These are phyloP conservation scores for Calycopis cecrops DNA, from an alignment of 1,140 invertebrate species.

Conservation along the genomic window DNA sequence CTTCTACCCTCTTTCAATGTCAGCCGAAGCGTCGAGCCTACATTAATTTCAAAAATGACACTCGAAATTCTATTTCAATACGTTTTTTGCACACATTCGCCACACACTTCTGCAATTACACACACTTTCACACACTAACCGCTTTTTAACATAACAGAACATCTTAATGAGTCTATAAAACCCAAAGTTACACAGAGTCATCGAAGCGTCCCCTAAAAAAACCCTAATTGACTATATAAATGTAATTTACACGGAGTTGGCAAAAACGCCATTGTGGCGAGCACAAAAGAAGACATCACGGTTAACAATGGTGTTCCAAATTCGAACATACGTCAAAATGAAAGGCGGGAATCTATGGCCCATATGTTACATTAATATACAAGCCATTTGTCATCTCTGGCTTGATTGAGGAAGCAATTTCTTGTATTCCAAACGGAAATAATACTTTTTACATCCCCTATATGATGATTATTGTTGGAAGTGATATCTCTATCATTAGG, in stretches of 20 bases:
- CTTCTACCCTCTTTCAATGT: too few relatives aligned
- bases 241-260: constrained; percentile 60
- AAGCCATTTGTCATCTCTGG: constrained; percentile 64
- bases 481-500: constrained; percentile 51
- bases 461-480: constrained; percentile 50
- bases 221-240: constrained; percentile 36
- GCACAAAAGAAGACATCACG: constrained; percentile 71
- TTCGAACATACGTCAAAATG: constrained; percentile 50
- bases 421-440: constrained; percentile 64
- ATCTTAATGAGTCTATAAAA: constrained; percentile 51
- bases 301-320: constrained; percentile 52
- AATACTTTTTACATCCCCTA: constrained; percentile 61
- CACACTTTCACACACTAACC: constrained; percentile 20
- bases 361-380: constrained; percentile 65
- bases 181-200: constrained; percentile 38
- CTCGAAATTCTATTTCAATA: too few relatives aligned
- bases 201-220: constrained; percentile 36
- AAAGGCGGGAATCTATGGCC: constrained; percentile 61
- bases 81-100: not conserved
- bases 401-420: constrained; percentile 74
- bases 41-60: too few relatives aligned
- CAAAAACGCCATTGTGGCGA: constrained; percentile 63
- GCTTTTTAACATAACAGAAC: constrained; percentile 52
- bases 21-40: too few relatives aligned
- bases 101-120: not conserved